These are phyloP conservation scores for Radopholus similis DNA, from an alignment of 1,140 invertebrate species.

Conservation along the genomic window DNA sequence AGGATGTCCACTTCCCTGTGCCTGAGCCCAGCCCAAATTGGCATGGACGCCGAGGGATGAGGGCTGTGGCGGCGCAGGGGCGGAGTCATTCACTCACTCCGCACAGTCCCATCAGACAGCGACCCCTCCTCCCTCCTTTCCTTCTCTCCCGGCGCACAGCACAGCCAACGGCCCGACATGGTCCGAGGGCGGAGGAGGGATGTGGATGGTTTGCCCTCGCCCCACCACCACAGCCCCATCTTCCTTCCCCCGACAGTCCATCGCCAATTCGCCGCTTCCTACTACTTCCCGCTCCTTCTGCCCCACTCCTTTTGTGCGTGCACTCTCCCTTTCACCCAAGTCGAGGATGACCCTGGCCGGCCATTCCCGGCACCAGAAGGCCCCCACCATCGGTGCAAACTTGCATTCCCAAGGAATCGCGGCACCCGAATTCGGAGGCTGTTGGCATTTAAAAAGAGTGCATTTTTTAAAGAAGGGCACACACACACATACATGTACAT, in stretches of 20 bases:
- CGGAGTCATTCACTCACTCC: too few species aligned
- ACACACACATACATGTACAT: too few species aligned
- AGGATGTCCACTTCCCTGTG: too few species aligned
- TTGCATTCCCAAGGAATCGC: too few species aligned
- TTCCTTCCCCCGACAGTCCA: neutral
- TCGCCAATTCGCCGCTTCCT: too few species aligned
- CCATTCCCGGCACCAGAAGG: neutral
- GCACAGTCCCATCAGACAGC: too few species aligned
- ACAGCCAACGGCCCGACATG: neutral
- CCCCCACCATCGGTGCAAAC: neutral
- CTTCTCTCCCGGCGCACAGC: neutral
- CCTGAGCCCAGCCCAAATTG: slow-evolving; percentile 1
- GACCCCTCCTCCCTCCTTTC: too few species aligned
- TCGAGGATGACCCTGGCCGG: neutral
- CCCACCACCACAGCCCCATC: neutral
- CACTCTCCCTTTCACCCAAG: neutral
- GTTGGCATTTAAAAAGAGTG: too few species aligned
- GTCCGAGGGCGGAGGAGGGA: neutral
- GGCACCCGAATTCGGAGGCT: too few species aligned
- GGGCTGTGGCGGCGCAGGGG: neutral
- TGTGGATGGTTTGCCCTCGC: neutral
- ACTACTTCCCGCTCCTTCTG: neutral
- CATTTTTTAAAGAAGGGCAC: too few species aligned
- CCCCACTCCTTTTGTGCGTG: neutral
- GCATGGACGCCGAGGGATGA: slow-evolving; percentile 4